Evolutionary conservation across 92 coral and sea anemone genomes (phyloP).

Genomic region (Chrysogorgia sp.): DNA sequence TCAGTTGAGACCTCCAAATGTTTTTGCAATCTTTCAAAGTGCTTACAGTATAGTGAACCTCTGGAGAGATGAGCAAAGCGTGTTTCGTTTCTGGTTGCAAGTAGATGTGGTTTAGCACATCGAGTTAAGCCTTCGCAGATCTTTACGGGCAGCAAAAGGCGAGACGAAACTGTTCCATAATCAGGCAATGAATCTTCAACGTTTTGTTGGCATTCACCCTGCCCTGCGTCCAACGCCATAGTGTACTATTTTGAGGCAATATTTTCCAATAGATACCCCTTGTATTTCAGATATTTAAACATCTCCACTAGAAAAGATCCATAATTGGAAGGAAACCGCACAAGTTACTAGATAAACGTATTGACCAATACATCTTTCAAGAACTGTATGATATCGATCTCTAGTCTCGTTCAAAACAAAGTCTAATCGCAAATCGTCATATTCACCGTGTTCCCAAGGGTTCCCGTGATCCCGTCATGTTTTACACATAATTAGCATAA

Average conservation of each 20-base stretch:
- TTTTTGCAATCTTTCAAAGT: constrained; percentile 12
- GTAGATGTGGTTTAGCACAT: constrained; percentile 3
- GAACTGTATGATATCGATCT: too few relatives aligned
- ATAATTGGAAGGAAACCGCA: too few relatives aligned
- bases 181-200: background rate
- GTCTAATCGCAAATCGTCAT: too few relatives aligned
- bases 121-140: constrained; percentile 8
- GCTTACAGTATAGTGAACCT: constrained; percentile 12
- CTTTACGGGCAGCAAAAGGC: background rate
- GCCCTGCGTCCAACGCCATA: too few relatives aligned
- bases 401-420: too few relatives aligned
- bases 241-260: too few relatives aligned
- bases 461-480: too few relatives aligned
- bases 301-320: background rate
- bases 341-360: too few relatives aligned
- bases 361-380: too few relatives aligned
- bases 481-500: too few relatives aligned
- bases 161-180: background rate
- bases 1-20: constrained; percentile 21
- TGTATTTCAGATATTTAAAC: background rate
- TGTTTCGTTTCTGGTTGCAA: constrained; percentile 36
- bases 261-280: background rate
- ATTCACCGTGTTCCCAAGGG: too few relatives aligned
- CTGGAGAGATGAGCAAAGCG: constrained; percentile 28
- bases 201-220: background rate